phyloP scores from a whole-genome alignment of 2,113 vertebrate species.

The Rhinolophus ferrumequinum region DNA sequence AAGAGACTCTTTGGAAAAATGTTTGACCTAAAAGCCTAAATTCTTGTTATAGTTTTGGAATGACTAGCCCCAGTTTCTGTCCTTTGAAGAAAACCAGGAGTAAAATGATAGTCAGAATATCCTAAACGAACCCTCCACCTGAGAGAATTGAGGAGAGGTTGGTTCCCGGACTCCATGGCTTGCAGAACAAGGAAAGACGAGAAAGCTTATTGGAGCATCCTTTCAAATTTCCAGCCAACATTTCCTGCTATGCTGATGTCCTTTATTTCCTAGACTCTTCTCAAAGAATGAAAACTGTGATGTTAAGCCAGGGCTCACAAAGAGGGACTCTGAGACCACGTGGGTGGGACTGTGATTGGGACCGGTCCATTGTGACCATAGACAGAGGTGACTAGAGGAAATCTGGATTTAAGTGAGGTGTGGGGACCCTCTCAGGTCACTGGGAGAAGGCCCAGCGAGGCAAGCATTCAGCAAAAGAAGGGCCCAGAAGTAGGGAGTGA shows the following conservation, averaged over 20 bases:
- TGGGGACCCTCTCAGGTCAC: background rate
- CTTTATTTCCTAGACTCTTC: conserved; percentile 40
- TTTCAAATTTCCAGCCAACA: background rate
- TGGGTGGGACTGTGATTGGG: background rate
- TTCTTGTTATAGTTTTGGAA: background rate
- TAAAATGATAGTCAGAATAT: background rate
- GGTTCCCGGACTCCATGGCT: background rate
- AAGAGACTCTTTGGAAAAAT: background rate
- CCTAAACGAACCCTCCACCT: no score
- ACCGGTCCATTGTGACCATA: background rate
- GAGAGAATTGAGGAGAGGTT: background rate
- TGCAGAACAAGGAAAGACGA: background rate
- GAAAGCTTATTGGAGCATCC: background rate
- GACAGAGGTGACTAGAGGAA: background rate
- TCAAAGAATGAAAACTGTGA: background rate
- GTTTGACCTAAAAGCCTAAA: background rate
- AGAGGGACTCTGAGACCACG: background rate
- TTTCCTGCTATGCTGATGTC: background rate
- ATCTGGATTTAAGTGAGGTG: background rate
- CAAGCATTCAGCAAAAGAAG: background rate
- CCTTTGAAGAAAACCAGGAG: background rate
- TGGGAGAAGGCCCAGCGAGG: background rate
- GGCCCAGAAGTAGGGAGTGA: background rate
- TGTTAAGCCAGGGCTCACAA: background rate
- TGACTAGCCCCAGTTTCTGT: background rate